Percentiles rank a stretch among this genome's conserved stretches.
Evolutionary conservation across 2,888 invertebrate genomes (phyloP).

Genomic region (Phasia obesa): DNA sequence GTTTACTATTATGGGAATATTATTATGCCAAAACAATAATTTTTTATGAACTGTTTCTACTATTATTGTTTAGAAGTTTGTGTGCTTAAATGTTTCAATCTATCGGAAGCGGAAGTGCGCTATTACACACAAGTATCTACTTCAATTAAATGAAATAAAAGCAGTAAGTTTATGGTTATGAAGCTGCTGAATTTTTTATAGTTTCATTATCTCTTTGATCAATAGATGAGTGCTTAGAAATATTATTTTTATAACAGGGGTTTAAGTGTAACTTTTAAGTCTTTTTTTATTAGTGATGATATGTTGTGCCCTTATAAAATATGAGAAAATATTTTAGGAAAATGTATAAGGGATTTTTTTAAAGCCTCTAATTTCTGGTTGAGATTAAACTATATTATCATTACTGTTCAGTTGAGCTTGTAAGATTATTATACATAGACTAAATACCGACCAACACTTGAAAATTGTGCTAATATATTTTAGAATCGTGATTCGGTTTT

Average conservation of each 20-base stretch:
- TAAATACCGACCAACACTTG: too few relatives aligned
- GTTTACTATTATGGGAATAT: conserved; percentile 59
- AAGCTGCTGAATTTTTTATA: conserved; percentile 10
- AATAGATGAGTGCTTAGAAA: conserved; percentile 28
- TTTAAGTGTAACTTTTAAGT: conserved; percentile 39
- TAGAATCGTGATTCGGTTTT: too few relatives aligned
- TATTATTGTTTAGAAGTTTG: conserved; percentile 28
- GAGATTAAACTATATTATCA: too few relatives aligned
- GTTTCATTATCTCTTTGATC: conserved; percentile 23
- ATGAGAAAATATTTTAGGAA: background rate
- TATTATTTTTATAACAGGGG: conserved; percentile 30
- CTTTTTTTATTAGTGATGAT: conserved; percentile 27
- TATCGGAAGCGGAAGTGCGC: conserved; percentile 60
- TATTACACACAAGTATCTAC: conserved; percentile 44
- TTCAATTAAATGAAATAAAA: conserved; percentile 24
- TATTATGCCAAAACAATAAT: conserved; percentile 3
- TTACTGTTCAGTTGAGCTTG: too few relatives aligned
- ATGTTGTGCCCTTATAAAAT: conserved; percentile 28
- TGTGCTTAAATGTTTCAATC: conserved; percentile 28
- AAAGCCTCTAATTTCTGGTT: too few relatives aligned
- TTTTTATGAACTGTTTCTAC: conserved; percentile 2
- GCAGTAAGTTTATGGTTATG: background rate
- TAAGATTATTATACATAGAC: too few relatives aligned
- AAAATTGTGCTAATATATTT: too few relatives aligned
- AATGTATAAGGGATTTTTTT: too few relatives aligned